Base-by-base conservation (phyloP, 2,113 vertebrate species). In the Isurus oxyrinchus region DNA sequence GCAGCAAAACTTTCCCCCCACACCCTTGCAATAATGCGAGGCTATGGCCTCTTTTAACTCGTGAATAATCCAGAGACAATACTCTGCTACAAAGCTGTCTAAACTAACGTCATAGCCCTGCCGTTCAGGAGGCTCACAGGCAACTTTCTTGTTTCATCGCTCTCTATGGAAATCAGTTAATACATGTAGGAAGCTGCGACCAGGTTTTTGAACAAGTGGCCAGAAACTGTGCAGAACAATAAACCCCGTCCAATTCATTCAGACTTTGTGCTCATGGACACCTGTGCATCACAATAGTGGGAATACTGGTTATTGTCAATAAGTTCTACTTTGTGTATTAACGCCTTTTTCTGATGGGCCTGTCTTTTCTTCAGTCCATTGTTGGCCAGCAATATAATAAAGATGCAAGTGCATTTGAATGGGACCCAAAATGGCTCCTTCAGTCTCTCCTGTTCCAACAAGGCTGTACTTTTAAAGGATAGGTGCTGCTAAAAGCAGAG, bases 41-140 rank as follows among this genome's bases (percentile, higher is more conserved):
- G 97, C 93, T 97, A 97, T 98, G 96, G 97, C 97, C 98, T 97
- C 97, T 96, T 96, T 96, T 97, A 97, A 97, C 98, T 98, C 97
- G 98, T 98, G 98, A 99, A 99, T 99, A 98, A 98, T 98, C 98
- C 97, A 97, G 97, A 97, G 98, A 99, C 99, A 99, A 99, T 98
- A 96, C 97, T 44, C 97, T 97, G 97, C 98, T 98, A 97, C 98
- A 98, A 98, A 98, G 98, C 98, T 97, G 98, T 98, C 98, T 97
- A 98, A 97, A 97, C 97, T 97, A 96, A 98, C 98, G 98, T 98
- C 98, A 98, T 98, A 98, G 98, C 97, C 97, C 97, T 96, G 97
- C 97, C 97, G 97, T 97, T 97, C 97, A 97, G 97, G 97, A 97
- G 98, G 97, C 97, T 96, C 97, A 98, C 97, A 98, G 98, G 98